Percentiles rank a stretch among this genome's conserved stretches.
phyloP scores from a whole-genome alignment of 2,888 invertebrate genomes.

The Escarpia spicata region DNA sequence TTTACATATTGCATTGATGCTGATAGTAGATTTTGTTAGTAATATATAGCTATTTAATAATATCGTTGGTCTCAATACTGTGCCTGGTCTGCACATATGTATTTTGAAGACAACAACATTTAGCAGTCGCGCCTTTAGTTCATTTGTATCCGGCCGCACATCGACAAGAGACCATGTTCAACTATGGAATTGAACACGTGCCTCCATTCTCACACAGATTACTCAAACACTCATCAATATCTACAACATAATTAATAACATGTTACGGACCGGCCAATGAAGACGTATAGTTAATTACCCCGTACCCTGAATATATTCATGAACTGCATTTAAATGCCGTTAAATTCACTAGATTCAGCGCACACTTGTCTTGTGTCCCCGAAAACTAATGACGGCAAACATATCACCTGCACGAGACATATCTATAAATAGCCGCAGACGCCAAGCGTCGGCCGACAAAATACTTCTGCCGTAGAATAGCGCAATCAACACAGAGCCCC shows the following conservation, averaged over 20 bases:
- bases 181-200: neutral
- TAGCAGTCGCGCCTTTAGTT: neutral
- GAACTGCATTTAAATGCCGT: neutral
- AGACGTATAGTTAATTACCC: neutral
- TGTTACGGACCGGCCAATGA: neutral
- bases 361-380: no score
- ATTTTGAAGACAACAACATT: neutral
- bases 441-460: no score
- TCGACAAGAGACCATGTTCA: neutral
- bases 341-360: no score
- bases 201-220: neutral
- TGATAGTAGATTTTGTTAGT: no score
- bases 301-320: neutral
- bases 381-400: no score
- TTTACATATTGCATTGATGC: no score
- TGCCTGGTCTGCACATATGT: neutral
- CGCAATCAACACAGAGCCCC: no score
- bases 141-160: neutral
- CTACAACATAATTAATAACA: neutral
- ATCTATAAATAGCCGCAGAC: no score
- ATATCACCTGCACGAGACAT: no score
- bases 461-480: no score
- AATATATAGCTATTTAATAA: no score
- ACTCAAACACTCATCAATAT: neutral
- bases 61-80: neutral